These are phyloP conservation scores for Fragum fragum DNA, from an alignment of 2,888 invertebrate species.

Conservation along the genomic window DNA sequence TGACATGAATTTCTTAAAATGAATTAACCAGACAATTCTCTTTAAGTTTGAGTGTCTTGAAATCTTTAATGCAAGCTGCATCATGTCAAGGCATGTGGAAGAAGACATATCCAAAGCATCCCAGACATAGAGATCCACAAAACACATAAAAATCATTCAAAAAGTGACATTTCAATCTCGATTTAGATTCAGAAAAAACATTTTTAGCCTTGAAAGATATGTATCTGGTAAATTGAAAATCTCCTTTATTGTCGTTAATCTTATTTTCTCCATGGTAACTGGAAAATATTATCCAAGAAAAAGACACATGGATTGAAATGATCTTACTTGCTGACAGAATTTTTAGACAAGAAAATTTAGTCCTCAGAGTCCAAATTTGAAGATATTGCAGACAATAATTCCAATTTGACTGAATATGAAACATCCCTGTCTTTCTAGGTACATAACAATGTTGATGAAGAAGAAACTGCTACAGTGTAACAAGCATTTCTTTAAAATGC, in stretches of 20 bases:
- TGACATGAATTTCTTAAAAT: not conserved
- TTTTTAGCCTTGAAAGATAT: not conserved
- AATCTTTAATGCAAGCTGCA: not conserved
- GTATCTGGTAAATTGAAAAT: conserved; percentile 18
- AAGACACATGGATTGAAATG: not conserved
- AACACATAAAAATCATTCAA: conserved; percentile 8
- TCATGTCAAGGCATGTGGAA: not conserved
- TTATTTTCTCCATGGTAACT: conserved; percentile 2
- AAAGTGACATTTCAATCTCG: conserved; percentile 14
- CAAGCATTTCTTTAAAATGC: conserved; percentile 9
- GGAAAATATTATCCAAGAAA: not conserved
- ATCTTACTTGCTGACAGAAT: too few relatives aligned
- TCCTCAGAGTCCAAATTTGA: too few relatives aligned
- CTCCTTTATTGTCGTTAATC: conserved; percentile 6
- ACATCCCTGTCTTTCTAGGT: too few relatives aligned
- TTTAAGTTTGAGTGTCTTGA: conserved; percentile 1
- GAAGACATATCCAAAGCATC: not conserved
- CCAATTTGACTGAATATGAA: too few relatives aligned
- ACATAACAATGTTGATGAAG: not conserved
- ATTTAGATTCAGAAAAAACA: not conserved
- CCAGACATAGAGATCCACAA: not conserved
- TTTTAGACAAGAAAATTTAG: too few relatives aligned
- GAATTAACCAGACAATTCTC: not conserved
- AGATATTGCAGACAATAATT: too few relatives aligned
- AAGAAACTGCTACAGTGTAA: not conserved